These are phyloP conservation scores for Zoanthus gigantus DNA, from an alignment of 92 coral and sea anemone species.

Conservation along the genomic window DNA sequence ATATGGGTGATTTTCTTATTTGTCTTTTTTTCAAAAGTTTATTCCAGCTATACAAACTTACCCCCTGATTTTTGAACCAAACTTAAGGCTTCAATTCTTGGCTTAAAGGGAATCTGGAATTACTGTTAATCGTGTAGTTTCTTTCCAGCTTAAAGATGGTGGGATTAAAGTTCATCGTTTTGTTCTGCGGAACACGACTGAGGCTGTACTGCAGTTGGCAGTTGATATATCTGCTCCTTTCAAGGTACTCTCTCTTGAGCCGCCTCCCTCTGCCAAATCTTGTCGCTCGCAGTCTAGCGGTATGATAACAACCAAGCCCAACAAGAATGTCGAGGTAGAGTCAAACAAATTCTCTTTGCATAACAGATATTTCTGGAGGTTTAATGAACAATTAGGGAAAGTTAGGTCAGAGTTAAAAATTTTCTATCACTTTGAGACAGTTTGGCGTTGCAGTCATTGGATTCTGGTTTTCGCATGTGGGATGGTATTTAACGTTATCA, in stretches of 20 bases:
- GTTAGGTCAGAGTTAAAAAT: too few species aligned
- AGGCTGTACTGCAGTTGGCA: slow-evolving; percentile 81
- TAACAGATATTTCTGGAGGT: background rate
- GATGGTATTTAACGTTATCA: too few species aligned
- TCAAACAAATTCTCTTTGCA: background rate
- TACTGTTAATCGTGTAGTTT: background rate
- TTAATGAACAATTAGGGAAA: background rate
- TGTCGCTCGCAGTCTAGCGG: slow-evolving; percentile 74
- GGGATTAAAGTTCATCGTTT: slow-evolving; percentile 77
- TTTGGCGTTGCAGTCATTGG: too few species aligned
- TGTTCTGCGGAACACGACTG: slow-evolving; percentile 85
- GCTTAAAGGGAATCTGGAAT: too few species aligned
- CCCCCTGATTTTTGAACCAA: too few species aligned
- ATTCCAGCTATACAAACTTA: too few species aligned
- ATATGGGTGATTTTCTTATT: background rate
- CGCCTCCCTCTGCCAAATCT: slow-evolving; percentile 89
- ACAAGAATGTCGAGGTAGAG: slow-evolving; percentile 85
- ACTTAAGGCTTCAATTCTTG: too few species aligned
- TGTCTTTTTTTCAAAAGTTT: background rate
- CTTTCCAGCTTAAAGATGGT: slow-evolving; percentile 53
- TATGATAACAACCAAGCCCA: slow-evolving; percentile 80
- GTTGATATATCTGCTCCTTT: slow-evolving; percentile 78
- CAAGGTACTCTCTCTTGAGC: slow-evolving; percentile 72
- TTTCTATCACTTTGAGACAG: too few species aligned
- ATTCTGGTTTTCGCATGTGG: too few species aligned